These are phyloP conservation scores for Henricia sp. DNA, from an alignment of 53 echinoderm and acorn worm genomes.

Conservation along the genomic window DNA sequence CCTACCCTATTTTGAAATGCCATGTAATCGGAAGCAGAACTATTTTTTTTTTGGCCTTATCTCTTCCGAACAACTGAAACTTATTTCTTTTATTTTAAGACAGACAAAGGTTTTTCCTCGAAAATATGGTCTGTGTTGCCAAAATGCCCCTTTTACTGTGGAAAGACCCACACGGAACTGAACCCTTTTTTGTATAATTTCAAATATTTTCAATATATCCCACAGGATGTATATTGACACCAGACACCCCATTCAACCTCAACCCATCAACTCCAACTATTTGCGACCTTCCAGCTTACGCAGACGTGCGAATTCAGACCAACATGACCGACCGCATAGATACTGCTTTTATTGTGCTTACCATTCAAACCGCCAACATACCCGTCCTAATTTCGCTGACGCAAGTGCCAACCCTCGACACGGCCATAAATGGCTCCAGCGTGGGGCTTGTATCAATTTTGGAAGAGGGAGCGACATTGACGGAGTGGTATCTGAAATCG, in stretches of 20 bases:
- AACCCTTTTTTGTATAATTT: no score
- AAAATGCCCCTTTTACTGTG: no score
- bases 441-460: conserved; percentile 39
- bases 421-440: conserved; percentile 32
- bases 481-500: conserved; percentile 33
- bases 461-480: not conserved
- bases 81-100: no score
- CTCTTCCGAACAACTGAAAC: no score
- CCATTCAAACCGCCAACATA: conserved; percentile 38
- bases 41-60: no score
- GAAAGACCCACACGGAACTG: no score
- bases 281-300: not conserved
- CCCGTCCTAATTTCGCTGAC: conserved; percentile 28
- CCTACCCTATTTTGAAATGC: no score
- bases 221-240: not conserved
- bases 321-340: not conserved
- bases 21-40: no score
- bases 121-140: no score
- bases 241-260: conserved; percentile 19
- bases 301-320: not conserved
- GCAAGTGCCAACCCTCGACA: conserved; percentile 1
- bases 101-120: no score
- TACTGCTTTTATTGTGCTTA: conserved; percentile 21
- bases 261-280: conserved; percentile 15
- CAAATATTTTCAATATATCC: no score